Conservation (phyloP, 2,113 vertebrate genomes). For the Phylloscopus trochiloides region DNA sequence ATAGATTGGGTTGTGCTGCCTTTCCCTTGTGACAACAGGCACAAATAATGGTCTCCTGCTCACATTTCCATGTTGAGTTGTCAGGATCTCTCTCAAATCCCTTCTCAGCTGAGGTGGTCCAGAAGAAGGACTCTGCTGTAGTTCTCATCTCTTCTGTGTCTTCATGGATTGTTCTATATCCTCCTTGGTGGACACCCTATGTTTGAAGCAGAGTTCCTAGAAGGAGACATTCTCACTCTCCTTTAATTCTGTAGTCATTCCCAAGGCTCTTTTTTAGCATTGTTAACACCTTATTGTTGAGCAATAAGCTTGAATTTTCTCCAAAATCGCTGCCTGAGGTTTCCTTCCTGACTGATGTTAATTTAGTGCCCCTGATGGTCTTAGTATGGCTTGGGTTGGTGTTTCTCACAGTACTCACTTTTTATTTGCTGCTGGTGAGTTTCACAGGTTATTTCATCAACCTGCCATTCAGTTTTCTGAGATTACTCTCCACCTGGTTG, state of each 20-base stretch:
- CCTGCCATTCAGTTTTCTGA: background rate
- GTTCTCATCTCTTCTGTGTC: background rate
- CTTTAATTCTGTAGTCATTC: background rate
- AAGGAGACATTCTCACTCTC: background rate
- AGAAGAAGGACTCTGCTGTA: background rate
- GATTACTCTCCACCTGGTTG: background rate
- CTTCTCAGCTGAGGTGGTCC: background rate
- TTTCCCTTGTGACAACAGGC: background rate
- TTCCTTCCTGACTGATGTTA: background rate
- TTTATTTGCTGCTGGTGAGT: background rate
- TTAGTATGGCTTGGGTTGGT: background rate
- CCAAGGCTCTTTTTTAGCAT: background rate
- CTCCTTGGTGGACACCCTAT: background rate
- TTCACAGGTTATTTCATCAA: background rate
- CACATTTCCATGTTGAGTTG: background rate
- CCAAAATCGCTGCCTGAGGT: background rate
- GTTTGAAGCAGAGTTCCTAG: background rate
- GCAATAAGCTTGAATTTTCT: background rate
- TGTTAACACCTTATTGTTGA: background rate
- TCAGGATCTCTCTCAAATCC: background rate
- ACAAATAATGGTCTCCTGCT: background rate
- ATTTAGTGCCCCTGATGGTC: background rate
- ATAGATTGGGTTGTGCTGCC: background rate
- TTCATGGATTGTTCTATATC: background rate
- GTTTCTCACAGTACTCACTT: background rate